phyloP scores from a whole-genome alignment of 1,140 invertebrate genomes.

The Rhagoletis zephyria region DNA sequence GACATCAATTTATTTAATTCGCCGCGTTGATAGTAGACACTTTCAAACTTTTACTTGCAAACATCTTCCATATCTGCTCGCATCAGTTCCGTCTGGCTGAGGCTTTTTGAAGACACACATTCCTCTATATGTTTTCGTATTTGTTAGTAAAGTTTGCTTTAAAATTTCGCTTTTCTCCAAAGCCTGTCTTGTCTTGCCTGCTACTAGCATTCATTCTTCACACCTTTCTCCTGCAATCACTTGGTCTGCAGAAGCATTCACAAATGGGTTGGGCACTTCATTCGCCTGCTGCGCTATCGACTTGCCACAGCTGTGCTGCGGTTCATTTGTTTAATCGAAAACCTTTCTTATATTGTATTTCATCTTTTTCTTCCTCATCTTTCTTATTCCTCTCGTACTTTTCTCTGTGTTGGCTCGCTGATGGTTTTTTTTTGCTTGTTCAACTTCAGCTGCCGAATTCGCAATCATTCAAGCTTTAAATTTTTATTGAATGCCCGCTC shows the following conservation, averaged over 20 bases:
- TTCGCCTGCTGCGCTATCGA: background rate
- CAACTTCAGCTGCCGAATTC: slow-evolving; percentile 19
- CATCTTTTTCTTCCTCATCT: background rate
- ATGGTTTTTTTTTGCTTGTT: background rate
- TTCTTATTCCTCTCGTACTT: background rate
- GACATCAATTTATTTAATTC: background rate
- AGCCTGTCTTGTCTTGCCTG: background rate
- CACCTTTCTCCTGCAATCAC: background rate
- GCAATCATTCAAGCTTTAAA: slow-evolving; percentile 14
- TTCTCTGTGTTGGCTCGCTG: background rate
- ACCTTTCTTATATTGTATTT: background rate
- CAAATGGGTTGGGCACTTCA: background rate
- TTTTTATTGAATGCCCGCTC: background rate
- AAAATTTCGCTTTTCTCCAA: slow-evolving; percentile 14
- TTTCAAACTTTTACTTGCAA: background rate
- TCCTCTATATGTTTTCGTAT: background rate
- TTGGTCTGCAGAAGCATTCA: background rate
- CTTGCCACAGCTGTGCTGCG: background rate
- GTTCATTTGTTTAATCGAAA: background rate
- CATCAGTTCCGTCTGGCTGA: background rate
- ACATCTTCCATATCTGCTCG: too few relatives aligned
- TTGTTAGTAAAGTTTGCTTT: background rate
- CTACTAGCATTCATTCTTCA: background rate
- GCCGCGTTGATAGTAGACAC: background rate
- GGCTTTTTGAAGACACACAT: background rate